Percentiles rank a stretch among this genome's conserved stretches.
Evolutionary conservation across 2,797 vertebrate genomes (phyloP).

Genomic region (Acrocephalus scirpaceus): DNA sequence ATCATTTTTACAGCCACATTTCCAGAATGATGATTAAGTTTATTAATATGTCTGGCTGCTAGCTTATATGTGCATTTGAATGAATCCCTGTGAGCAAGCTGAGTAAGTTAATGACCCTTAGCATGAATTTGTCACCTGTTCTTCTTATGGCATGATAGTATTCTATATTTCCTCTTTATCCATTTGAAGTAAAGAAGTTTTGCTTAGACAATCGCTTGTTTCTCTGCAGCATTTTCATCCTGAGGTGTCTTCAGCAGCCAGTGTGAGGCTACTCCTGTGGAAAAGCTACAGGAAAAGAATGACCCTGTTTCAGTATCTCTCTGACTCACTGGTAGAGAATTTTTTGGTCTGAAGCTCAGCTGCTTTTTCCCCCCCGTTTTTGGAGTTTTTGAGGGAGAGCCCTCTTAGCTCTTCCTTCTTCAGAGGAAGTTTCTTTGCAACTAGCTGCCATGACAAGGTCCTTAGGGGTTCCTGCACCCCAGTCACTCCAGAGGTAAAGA

Average conservation of each 20-base stretch:
- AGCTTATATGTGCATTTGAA: neutral
- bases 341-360: neutral
- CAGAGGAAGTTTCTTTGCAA: neutral
- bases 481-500: neutral
- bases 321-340: neutral
- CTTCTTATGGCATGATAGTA: neutral
- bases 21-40: neutral
- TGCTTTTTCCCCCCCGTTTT: neutral
- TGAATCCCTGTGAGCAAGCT: neutral
- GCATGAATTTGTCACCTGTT: neutral
- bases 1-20: neutral
- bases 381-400: neutral
- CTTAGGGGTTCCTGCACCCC: neutral
- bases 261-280: neutral
- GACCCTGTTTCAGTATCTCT: neutral
- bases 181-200: neutral
- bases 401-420: neutral
- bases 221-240: neutral
- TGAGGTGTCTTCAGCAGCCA: neutral
- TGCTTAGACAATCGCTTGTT: neutral
- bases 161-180: neutral
- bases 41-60: neutral
- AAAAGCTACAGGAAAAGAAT: neutral
- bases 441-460: neutral
- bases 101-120: neutral